A percentile compares a stretch with the other conserved stretches of the same genome.
Conservation (phyloP, 2,797 vertebrate genomes). For the Yasuhikotakia modesta region DNA sequence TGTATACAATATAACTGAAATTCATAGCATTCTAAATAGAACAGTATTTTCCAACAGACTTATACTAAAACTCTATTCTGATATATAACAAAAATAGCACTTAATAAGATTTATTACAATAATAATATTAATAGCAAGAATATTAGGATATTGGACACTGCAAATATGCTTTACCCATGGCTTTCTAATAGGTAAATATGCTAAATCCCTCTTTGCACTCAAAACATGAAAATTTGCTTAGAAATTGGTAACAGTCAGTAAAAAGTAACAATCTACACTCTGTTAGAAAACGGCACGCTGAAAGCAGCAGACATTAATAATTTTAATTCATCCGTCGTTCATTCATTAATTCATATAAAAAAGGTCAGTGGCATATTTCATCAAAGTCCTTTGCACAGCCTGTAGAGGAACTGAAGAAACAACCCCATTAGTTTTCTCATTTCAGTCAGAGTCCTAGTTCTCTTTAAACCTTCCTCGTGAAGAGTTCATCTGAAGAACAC, state of each 20-base stretch:
- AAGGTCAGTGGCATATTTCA: conserved; percentile 80
- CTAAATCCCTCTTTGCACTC: conserved; percentile 69
- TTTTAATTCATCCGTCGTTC: conserved; percentile 48
- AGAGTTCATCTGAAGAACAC: conserved; percentile 40
- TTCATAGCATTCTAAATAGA: conserved; percentile 97
- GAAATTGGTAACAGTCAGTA: conserved; percentile 69
- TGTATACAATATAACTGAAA: conserved; percentile 92
- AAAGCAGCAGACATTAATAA: conserved; percentile 78
- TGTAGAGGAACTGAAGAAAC: conserved; percentile 60
- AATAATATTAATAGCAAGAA: conserved; percentile 71
- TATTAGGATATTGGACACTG: conserved; percentile 81
- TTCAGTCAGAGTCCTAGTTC: conserved; percentile 45
- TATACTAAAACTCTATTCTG: conserved; percentile 98
- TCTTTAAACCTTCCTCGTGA: conserved; percentile 23
- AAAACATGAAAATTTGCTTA: conserved; percentile 69
- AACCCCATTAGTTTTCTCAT: conserved; percentile 30
- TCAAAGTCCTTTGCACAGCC: conserved; percentile 62
- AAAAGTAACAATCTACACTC: conserved; percentile 74
- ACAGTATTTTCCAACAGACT: conserved; percentile 97
- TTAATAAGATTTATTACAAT: conserved; percentile 85
- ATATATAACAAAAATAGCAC: conserved; percentile 99
- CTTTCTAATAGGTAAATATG: conserved; percentile 72
- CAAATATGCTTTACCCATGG: conserved; percentile 75
- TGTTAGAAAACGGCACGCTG: conserved; percentile 77
- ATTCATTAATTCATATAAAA: conserved; percentile 65